Conservation (phyloP, 2,797 vertebrate genomes). For the Chrysocyon brachyurus region DNA sequence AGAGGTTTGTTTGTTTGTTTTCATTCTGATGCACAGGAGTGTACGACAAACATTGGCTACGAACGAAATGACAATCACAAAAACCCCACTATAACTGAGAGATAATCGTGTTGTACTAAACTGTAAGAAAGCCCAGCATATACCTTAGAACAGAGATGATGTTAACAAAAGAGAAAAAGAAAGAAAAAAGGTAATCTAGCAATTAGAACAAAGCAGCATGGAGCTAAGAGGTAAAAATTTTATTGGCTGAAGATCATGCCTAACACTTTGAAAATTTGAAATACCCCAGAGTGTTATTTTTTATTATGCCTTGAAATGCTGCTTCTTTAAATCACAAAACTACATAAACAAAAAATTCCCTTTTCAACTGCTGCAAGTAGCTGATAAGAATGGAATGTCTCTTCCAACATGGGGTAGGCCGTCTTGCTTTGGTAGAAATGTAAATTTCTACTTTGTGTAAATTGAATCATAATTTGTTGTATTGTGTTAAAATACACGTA, state of each 20-base stretch:
- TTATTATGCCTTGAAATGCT: not conserved
- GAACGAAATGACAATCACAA: not conserved
- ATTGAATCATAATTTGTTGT: not conserved
- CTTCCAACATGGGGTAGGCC: not conserved
- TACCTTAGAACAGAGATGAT: not conserved
- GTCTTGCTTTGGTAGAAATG: not conserved
- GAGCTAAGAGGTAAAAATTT: not conserved
- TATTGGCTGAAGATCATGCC: not conserved
- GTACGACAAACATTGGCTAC: not conserved
- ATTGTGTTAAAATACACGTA: not conserved
- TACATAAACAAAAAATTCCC: not conserved
- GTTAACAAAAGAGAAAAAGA: not conserved
- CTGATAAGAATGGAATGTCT: not conserved
- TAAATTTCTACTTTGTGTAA: not conserved
- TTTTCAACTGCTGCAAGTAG: not conserved
- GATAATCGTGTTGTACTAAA: not conserved
- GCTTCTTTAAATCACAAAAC: not conserved
- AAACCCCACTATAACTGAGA: not conserved
- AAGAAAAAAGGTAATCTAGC: not conserved
- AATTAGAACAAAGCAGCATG: not conserved
- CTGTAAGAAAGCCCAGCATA: not conserved
- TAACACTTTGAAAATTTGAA: slow-evolving; percentile 37
- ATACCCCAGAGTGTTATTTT: not conserved
- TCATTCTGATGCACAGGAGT: not conserved
- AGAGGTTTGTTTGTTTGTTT: not conserved